phyloP scores from a whole-genome alignment of 1,140 invertebrate species.

The Solenopsis fugax region DNA sequence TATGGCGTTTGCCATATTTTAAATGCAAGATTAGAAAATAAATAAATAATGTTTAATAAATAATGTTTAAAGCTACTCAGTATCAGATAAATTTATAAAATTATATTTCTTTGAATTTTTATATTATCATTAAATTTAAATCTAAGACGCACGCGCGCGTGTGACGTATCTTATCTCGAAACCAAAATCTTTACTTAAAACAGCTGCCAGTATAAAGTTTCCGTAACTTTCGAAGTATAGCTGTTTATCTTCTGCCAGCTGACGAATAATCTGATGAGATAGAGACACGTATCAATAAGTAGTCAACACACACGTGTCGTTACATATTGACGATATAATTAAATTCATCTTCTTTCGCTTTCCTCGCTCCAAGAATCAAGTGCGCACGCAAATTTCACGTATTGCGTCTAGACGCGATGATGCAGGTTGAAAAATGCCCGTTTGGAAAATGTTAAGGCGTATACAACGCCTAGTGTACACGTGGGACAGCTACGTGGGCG shows the following conservation, averaged over 20 bases:
- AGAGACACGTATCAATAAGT: too few relatives aligned
- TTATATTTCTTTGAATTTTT: background rate
- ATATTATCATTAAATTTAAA: background rate
- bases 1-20: background rate
- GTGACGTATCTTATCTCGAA: background rate
- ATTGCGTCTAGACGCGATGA: too few relatives aligned
- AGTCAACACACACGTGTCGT: too few relatives aligned
- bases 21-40: background rate
- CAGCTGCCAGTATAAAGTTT: background rate
- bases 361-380: background rate
- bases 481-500: constrained; percentile 9
- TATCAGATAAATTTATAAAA: constrained; percentile 18
- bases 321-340: background rate
- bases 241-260: background rate
- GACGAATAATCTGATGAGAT: background rate
- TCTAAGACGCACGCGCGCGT: background rate
- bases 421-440: background rate
- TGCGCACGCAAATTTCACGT: background rate
- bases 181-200: background rate
- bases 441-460: constrained; percentile 20
- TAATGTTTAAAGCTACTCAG: background rate
- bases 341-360: background rate
- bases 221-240: background rate
- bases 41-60: background rate
- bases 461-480: constrained; percentile 1